These are phyloP conservation scores for Pteria penguin DNA, from an alignment of 2,888 invertebrate species.

Conservation along the genomic window DNA sequence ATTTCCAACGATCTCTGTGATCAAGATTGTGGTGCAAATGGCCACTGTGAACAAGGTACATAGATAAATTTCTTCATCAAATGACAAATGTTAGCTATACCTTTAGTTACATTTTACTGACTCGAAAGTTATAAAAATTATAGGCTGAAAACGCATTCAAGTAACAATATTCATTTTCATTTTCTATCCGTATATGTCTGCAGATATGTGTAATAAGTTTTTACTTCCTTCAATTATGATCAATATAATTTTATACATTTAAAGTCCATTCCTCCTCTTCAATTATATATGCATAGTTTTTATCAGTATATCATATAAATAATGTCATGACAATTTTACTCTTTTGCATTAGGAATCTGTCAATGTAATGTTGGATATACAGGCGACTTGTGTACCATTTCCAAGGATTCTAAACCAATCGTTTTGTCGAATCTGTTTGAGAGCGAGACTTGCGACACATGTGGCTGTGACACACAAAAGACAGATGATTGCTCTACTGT, in stretches of 20 bases:
- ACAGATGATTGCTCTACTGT: constrained; percentile 56
- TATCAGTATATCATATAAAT: too few relatives aligned
- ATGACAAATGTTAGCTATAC: neutral
- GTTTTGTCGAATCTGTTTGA: constrained; percentile 46
- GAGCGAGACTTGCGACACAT: constrained; percentile 54
- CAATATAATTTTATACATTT: too few relatives aligned
- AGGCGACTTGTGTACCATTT: constrained; percentile 59
- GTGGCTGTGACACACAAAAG: constrained; percentile 38
- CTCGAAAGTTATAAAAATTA: too few relatives aligned
- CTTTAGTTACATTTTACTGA: too few relatives aligned
- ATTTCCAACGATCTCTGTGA: constrained; percentile 52
- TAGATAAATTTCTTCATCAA: neutral
- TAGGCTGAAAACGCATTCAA: too few relatives aligned
- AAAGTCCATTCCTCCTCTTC: too few relatives aligned
- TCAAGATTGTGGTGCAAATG: constrained; percentile 60
- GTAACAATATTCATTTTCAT: too few relatives aligned
- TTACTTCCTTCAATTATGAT: too few relatives aligned
- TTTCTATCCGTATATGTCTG: too few relatives aligned
- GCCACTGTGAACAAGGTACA: constrained; percentile 60
- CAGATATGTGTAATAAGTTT: too few relatives aligned
- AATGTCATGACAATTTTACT: too few relatives aligned
- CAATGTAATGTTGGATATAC: constrained; percentile 60
- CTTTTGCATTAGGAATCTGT: constrained; percentile 58
- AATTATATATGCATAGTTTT: too few relatives aligned
- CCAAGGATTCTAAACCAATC: constrained; percentile 51